Conservation (phyloP, 2,888 invertebrate genomes). For the Podotricha telesiphe region DNA sequence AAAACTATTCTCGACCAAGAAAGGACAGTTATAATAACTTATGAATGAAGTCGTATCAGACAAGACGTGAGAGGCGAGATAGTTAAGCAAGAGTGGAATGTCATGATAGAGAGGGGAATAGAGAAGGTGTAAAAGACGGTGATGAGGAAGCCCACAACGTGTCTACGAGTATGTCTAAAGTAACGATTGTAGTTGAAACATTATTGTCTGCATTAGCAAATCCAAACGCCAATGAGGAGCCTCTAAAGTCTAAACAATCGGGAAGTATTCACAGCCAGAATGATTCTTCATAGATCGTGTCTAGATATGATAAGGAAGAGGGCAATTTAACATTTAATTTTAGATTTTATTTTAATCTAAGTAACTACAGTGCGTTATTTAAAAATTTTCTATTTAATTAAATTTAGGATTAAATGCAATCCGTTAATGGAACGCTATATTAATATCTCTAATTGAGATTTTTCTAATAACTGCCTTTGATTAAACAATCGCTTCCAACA, state of each 20-base stretch:
- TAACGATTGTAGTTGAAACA: constrained; percentile 41
- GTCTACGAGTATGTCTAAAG: constrained; percentile 31
- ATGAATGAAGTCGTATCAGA: constrained; percentile 50
- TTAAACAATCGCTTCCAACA: constrained; percentile 36
- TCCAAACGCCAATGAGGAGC: constrained; percentile 57
- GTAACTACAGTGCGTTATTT: constrained; percentile 82
- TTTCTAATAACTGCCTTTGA: constrained; percentile 46
- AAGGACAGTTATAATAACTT: constrained; percentile 57
- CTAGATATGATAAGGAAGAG: constrained; percentile 78
- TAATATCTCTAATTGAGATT: constrained; percentile 67
- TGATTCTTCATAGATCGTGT: constrained; percentile 78
- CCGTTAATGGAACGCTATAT: constrained; percentile 75
- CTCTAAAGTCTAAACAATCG: constrained; percentile 75
- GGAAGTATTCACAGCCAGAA: constrained; percentile 81
- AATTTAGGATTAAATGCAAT: constrained; percentile 68
- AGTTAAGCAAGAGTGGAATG: constrained; percentile 30
- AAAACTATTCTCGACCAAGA: constrained; percentile 69
- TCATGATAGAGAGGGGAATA: background rate
- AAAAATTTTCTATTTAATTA: constrained; percentile 74
- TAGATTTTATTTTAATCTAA: constrained; percentile 73
- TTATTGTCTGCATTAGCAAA: constrained; percentile 68
- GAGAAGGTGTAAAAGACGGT: constrained; percentile 46
- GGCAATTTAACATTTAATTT: constrained; percentile 63
- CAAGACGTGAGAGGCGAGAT: constrained; percentile 48
- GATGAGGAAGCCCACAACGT: constrained; percentile 39